These are phyloP conservation scores for Aphodius sticticus DNA, from an alignment of 2,888 invertebrate genomes.

Conservation along the genomic window DNA sequence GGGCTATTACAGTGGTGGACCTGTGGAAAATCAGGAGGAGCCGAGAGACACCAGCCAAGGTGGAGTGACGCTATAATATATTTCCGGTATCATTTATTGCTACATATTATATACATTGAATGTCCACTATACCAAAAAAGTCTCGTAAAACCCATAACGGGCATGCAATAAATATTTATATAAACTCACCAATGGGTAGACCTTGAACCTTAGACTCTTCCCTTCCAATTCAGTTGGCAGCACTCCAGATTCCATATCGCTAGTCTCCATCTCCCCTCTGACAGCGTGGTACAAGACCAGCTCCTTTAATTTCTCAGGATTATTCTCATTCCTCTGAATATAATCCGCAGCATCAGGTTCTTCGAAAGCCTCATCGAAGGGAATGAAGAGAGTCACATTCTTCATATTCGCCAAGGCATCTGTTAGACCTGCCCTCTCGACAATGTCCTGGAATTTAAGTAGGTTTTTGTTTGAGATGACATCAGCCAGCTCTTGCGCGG, in stretches of 20 bases:
- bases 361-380: conserved; percentile 70
- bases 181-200: conserved; percentile 65
- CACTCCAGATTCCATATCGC: conserved; percentile 65
- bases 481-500: conserved; percentile 57
- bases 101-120: too few species aligned
- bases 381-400: conserved; percentile 71
- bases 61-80: too few species aligned
- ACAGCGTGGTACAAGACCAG: conserved; percentile 71
- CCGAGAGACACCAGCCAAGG: too few species aligned
- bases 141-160: neutral
- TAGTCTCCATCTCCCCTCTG: conserved; percentile 64
- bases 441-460: conserved; percentile 65
- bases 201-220: conserved; percentile 65
- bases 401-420: conserved; percentile 65
- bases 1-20: too few species aligned
- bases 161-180: neutral
- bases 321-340: conserved; percentile 56
- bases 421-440: conserved; percentile 65
- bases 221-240: conserved; percentile 62
- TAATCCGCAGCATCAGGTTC: conserved; percentile 57
- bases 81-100: too few species aligned
- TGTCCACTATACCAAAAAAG: too few species aligned
- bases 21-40: too few species aligned
- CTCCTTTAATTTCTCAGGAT: conserved; percentile 63
- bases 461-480: conserved; percentile 68